A percentile compares a stretch with the other conserved stretches of the same genome.
Evolutionary conservation across 1,140 invertebrate species (phyloP).

Genomic region (Caenorhabditis briggsae): DNA sequence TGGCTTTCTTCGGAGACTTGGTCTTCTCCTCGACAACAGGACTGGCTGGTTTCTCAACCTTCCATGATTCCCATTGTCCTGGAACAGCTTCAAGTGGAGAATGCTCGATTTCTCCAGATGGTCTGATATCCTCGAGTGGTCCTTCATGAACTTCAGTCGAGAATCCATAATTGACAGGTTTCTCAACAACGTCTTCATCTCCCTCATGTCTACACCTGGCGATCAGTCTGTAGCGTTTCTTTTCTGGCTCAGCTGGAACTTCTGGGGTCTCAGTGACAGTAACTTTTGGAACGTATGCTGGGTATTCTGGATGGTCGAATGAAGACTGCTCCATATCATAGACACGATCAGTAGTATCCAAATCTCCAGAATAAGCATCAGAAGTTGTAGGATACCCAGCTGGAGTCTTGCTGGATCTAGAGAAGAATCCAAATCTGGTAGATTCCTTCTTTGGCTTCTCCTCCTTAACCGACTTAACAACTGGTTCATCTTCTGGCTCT

Average conservation of each 20-base stretch:
- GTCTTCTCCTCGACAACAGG: background rate
- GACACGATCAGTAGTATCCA: background rate
- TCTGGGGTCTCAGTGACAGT: background rate
- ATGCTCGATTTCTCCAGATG: background rate
- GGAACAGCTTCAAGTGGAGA: background rate
- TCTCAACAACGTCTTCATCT: slow-evolving; percentile 70
- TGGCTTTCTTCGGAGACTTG: background rate
- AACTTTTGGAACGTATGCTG: slow-evolving; percentile 13
- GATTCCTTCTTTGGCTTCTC: slow-evolving; percentile 31
- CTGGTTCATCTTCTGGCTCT: slow-evolving; percentile 12
- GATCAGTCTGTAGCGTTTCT: slow-evolving; percentile 16
- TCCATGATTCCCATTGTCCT: background rate
- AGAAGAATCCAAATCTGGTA: background rate
- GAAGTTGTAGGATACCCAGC: slow-evolving; percentile 1
- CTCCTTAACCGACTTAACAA: background rate
- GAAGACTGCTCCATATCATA: background rate
- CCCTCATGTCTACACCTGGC: slow-evolving; percentile 67
- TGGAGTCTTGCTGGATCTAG: background rate
- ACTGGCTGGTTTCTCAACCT: background rate
- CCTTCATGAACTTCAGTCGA: background rate
- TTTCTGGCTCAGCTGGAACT: background rate
- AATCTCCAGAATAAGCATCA: background rate
- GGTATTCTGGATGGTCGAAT: background rate
- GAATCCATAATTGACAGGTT: slow-evolving; percentile 27
- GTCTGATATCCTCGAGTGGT: slow-evolving; percentile 56